Conservation (phyloP, 2,113 vertebrate species). For the Tachysurus fulvidraco region DNA sequence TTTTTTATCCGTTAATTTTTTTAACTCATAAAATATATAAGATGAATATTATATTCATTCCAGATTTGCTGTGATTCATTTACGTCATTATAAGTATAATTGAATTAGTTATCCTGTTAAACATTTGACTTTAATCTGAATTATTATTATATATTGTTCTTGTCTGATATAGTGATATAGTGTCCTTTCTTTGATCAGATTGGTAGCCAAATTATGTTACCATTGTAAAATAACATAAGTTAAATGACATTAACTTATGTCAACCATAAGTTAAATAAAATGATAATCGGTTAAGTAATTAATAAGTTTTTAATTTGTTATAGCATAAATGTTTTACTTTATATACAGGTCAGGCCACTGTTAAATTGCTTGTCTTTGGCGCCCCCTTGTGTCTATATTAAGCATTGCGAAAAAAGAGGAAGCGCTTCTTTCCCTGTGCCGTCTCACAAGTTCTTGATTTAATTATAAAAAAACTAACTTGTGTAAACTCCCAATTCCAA, state of each 20-base stretch:
- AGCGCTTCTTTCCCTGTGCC: neutral
- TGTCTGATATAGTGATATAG: neutral
- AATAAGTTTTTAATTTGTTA: neutral
- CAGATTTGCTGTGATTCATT: neutral
- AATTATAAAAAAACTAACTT: too few species aligned
- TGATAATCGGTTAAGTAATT: neutral
- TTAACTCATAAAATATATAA: neutral
- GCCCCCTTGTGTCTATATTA: conserved; percentile 26
- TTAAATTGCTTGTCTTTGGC: conserved; percentile 24
- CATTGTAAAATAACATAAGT: neutral
- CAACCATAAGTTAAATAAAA: neutral
- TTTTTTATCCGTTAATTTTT: neutral
- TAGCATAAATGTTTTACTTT: neutral
- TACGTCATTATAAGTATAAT: neutral
- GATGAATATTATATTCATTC: neutral
- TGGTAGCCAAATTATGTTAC: neutral
- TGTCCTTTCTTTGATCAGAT: neutral
- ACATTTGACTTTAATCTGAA: neutral
- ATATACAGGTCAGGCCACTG: conserved; percentile 60
- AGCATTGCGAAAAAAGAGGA: neutral
- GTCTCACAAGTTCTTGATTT: neutral
- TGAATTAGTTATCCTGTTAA: neutral
- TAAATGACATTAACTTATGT: too few species aligned
- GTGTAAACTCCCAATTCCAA: too few species aligned
- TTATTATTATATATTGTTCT: neutral